Base-by-base conservation (phyloP, 2,888 invertebrate species). In the Osmoderma eremita region DNA sequence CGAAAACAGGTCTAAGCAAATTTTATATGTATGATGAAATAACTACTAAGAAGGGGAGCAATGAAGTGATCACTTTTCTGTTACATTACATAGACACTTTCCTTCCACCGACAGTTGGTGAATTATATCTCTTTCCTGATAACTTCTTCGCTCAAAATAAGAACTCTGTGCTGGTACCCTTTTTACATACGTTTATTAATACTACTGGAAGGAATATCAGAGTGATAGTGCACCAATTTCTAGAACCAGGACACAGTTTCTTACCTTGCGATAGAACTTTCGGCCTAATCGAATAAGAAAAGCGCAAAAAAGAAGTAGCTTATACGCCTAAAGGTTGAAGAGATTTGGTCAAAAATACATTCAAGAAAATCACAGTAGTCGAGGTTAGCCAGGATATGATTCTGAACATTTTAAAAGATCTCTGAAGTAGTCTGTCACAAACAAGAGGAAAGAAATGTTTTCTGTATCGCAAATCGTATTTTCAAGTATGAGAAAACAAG, bases 81-180 rank as follows among this genome's bases (percentile, higher is more conserved):
- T 49, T 49, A 18, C 18, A 49, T 20, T 49, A 42, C 15, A 42
- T 42, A 24, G 5, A 24, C 5, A 24, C 3, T 5, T 24, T 24
- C 5, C 63, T 65, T 13, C 65, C 68, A 36, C 39, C 67, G 15
- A 61, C 64, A 20, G 58, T 56, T 24, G 66, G 51, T 58, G 54
- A 53, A 15, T 18, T 67, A 22, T 65, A 65, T 63, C 62, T 69
- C 12, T 70, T 72, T 39, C 67, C 69, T 20, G 72, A 72, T 49
- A 69, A 67, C 66, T 63, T 54, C 42, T 54, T 63, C 18, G 65
- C 69, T 2, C 71, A 70, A 68, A 72, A 71, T 61, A 72, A 72
- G 65, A 72, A 70, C 63, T 10, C n/a, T n/a, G n/a, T n/a, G n/a
- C n/a, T n/a, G n/a, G n/a, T n/a, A n/a, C n/a, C n/a, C n/a, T 67